These are phyloP conservation scores for Ophiothrix spiculata DNA, from an alignment of 35 echinoderm and acorn worm species.

Conservation along the genomic window DNA sequence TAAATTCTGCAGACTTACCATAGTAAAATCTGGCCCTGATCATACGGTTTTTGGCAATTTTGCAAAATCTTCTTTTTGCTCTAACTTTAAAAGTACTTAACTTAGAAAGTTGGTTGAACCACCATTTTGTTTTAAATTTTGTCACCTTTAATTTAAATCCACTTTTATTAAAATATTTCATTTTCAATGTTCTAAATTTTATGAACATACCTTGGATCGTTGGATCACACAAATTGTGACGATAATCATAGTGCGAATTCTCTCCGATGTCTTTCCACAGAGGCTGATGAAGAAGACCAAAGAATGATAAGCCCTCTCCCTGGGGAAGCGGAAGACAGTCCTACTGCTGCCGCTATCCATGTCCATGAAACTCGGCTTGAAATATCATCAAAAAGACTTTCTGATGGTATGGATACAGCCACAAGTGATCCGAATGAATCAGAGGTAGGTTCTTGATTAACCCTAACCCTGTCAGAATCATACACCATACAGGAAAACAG, in stretches of 20 bases:
- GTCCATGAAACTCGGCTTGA: conserved; percentile 23
- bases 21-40: too few species aligned
- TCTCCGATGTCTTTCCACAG: not conserved
- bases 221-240: not conserved
- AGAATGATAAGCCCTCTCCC: conserved; percentile 18
- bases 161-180: too few species aligned
- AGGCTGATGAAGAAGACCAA: not conserved
- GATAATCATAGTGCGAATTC: not conserved
- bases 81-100: too few species aligned
- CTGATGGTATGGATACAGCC: not conserved
- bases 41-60: too few species aligned
- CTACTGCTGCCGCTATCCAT: not conserved
- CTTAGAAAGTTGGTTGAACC: too few species aligned
- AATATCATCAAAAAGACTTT: not conserved
- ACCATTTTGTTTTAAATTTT: too few species aligned
- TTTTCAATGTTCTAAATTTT: too few species aligned
- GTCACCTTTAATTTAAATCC: too few species aligned
- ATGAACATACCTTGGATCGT: not conserved
- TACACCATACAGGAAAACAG: not conserved
- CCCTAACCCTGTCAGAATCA: not conserved
- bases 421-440: not conserved
- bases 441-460: not conserved
- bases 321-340: conserved; percentile 26
- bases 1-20: too few species aligned
- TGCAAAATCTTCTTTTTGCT: too few species aligned